A percentile compares a stretch with the other conserved stretches of the same genome.
Evolutionary conservation across 1,140 invertebrate genomes (phyloP).

Genomic region (Drosophila repleta): DNA sequence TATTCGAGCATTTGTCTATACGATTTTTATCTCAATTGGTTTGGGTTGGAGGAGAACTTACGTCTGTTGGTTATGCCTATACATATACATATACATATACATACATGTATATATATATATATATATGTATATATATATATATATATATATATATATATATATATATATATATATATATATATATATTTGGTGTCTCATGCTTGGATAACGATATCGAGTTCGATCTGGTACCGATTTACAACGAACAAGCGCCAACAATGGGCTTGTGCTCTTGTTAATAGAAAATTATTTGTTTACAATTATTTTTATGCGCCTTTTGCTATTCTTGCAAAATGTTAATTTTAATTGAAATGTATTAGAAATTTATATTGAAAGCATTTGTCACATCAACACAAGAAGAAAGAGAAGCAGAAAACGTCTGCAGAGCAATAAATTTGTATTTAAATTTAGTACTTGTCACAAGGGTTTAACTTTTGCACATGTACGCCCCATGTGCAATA

Average conservation of each 20-base stretch:
- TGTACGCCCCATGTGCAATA: not conserved
- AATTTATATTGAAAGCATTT: conserved; percentile 52
- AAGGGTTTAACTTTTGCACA: conserved; percentile 14
- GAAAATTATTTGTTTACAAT: conserved; percentile 80
- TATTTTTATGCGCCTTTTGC: conserved; percentile 21
- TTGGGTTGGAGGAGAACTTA: conserved; percentile 5
- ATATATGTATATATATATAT: conserved; percentile 1
- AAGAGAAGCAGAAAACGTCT: not conserved
- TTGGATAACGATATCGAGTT: conserved; percentile 79
- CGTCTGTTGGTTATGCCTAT: conserved; percentile 25
- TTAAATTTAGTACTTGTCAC: conserved; percentile 19
- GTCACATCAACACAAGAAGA: conserved; percentile 19
- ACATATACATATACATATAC: no score
- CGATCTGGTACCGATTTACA: conserved; percentile 73
- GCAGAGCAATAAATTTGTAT: conserved; percentile 54
- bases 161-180: not conserved
- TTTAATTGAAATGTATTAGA: conserved; percentile 71
- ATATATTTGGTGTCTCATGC: conserved; percentile 40
- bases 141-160: conserved; percentile 9
- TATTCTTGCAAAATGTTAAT: conserved; percentile 49
- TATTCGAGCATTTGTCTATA: conserved; percentile 22
- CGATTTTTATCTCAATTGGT: conserved; percentile 64
- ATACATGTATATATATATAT: not conserved
- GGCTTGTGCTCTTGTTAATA: conserved; percentile 57
- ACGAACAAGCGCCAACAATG: conserved; percentile 34